phyloP scores from a whole-genome alignment of 2,888 invertebrate genomes.

The Tholera decimalis region DNA sequence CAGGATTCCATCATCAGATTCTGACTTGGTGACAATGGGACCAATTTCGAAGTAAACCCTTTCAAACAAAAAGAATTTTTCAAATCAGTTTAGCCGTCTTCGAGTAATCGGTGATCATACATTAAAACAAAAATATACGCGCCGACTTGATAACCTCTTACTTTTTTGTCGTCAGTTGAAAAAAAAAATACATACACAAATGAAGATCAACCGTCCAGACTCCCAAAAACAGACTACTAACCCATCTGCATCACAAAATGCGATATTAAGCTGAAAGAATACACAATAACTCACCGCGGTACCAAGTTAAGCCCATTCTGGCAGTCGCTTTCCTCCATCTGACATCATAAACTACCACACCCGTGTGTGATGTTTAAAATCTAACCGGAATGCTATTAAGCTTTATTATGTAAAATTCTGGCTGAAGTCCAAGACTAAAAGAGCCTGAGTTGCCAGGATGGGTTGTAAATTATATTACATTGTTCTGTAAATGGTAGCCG shows the following conservation, averaged over 20 bases:
- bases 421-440: slow-evolving; percentile 69
- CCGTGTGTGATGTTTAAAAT: slow-evolving; percentile 68
- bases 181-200: background rate
- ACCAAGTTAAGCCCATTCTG: slow-evolving; percentile 46
- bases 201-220: background rate
- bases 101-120: too few species aligned
- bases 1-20: too few species aligned
- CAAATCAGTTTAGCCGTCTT: too few species aligned
- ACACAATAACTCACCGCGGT: slow-evolving; percentile 43
- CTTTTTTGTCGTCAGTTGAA: too few species aligned
- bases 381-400: slow-evolving; percentile 71
- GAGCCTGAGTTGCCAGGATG: slow-evolving; percentile 66
- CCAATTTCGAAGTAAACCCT: too few species aligned
- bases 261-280: slow-evolving; percentile 43
- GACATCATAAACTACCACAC: slow-evolving; percentile 46
- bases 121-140: too few species aligned
- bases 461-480: slow-evolving; percentile 76
- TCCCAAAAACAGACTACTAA: slow-evolving; percentile 1
- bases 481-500: slow-evolving; percentile 78
- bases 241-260: slow-evolving; percentile 6
- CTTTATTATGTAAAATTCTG: slow-evolving; percentile 76
- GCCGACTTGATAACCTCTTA: too few species aligned
- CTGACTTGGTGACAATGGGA: too few species aligned
- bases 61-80: too few species aligned
- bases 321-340: slow-evolving; percentile 40